Conservation (phyloP, 2,888 invertebrate species). For the Sepioteuthis lessoniana region DNA sequence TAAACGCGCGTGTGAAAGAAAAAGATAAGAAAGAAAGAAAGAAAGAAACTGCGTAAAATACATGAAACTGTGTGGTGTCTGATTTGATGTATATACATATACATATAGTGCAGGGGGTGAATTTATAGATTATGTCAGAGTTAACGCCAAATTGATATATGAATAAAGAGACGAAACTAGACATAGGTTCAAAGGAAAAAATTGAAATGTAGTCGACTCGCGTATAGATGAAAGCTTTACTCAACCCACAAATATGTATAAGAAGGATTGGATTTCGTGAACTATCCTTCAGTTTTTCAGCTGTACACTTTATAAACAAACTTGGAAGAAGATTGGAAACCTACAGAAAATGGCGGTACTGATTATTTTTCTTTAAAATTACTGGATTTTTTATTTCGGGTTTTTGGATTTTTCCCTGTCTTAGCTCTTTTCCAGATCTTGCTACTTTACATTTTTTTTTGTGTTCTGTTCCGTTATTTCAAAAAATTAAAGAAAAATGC, state of each 20-base stretch:
- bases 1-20: not conserved
- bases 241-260: not conserved
- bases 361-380: not conserved
- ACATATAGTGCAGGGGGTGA: not conserved
- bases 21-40: not conserved
- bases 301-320: not conserved
- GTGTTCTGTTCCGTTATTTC: no score
- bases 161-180: not conserved
- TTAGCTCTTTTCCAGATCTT: no score
- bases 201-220: not conserved
- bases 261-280: not conserved
- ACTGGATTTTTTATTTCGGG: not conserved
- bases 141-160: slow-evolving; percentile 33
- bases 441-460: no score
- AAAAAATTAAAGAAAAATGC: no score
- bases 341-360: not conserved
- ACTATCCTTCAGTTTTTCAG: not conserved
- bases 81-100: not conserved
- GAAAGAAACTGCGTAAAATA: not conserved
- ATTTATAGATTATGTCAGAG: not conserved
- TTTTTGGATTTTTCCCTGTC: no score
- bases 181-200: not conserved
- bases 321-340: not conserved
- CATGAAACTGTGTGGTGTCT: not conserved
- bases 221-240: not conserved